These are phyloP conservation scores for Scophthalmus maximus DNA, from an alignment of 2,113 vertebrate species.

Conservation along the genomic window DNA sequence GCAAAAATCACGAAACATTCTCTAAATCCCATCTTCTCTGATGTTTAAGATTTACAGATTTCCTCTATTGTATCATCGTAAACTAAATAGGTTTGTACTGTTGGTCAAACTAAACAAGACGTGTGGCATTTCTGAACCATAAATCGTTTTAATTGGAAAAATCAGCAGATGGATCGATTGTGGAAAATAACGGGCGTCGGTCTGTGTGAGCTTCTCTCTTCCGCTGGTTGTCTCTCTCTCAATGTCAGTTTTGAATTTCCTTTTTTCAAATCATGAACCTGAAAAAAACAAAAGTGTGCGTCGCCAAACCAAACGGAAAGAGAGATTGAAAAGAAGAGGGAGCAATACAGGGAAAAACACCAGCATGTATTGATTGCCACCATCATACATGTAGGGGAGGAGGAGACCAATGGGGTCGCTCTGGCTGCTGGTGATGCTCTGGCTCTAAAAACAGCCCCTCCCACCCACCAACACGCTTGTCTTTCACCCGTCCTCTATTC, in stretches of 20 bases:
- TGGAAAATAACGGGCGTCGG: too few species aligned
- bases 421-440: constrained; percentile 39
- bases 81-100: too few species aligned
- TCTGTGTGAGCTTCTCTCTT: background rate
- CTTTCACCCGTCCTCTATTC: constrained; percentile 77
- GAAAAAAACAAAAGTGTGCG: background rate
- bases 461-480: constrained; percentile 48
- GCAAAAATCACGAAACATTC: too few species aligned
- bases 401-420: constrained; percentile 29
- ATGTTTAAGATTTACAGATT: too few species aligned
- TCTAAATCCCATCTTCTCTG: too few species aligned
- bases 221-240: background rate
- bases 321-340: too few species aligned
- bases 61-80: too few species aligned
- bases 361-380: constrained; percentile 40
- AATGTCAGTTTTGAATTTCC: background rate
- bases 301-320: background rate
- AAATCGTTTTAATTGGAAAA: too few species aligned
- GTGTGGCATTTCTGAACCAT: too few species aligned
- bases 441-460: constrained; percentile 65
- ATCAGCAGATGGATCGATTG: background rate
- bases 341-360: background rate
- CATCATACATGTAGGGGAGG: constrained; percentile 17
- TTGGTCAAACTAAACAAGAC: too few species aligned
- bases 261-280: background rate